Evolutionary conservation across 1,140 invertebrate genomes (phyloP), one percentile per base, ranked within the genome.

Genomic region (Thrips palmi): DNA sequence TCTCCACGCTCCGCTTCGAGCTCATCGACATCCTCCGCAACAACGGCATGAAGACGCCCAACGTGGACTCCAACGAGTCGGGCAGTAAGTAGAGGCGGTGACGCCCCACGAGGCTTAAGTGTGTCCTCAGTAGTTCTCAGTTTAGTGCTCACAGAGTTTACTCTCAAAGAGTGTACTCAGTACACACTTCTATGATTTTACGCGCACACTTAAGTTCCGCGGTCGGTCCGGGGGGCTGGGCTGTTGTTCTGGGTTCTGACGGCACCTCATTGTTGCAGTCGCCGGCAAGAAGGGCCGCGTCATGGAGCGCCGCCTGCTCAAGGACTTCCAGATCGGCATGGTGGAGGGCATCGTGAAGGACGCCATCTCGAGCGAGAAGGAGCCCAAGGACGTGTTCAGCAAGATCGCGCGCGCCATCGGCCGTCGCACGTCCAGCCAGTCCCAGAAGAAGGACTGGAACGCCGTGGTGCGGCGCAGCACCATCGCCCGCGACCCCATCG

Each of bases 311-410:
- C 65, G 81, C 33, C 68, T 87, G 11, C 63, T 85, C n/a, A 87
- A 85, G 53, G 82, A 85, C 56, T 87, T 86, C 71, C 79, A 83
- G 49, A 87, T 87, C 41, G 82, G 81, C 5, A 71, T 84, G 33
- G 80, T 87, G 1, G 81, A 86, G 54, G 77, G 76, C 8, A 69
- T 82, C n/a, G 70, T 82, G 10, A 74, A 69, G 39, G 72, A 77
- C 36, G 76, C 73, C 6, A 68, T 77, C 22, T 64, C 68, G 2
- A 64, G 51, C 21, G 68, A 74, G 28, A 73, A 70, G 41, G 69
- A 70, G 21, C 67, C 75, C 0, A 74, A 75, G 42, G 79, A 84
- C 49, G 74, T 86, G 0, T 85, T 86, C 54, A 71, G 71, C 45
- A 77, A 82, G 48, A 71, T 88, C 28, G 72, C 71, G 0, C 73